Percentiles rank a stretch among this genome's conserved stretches.
Conservation (phyloP, 2,113 vertebrate species). For the Sphyrna mokarran region DNA sequence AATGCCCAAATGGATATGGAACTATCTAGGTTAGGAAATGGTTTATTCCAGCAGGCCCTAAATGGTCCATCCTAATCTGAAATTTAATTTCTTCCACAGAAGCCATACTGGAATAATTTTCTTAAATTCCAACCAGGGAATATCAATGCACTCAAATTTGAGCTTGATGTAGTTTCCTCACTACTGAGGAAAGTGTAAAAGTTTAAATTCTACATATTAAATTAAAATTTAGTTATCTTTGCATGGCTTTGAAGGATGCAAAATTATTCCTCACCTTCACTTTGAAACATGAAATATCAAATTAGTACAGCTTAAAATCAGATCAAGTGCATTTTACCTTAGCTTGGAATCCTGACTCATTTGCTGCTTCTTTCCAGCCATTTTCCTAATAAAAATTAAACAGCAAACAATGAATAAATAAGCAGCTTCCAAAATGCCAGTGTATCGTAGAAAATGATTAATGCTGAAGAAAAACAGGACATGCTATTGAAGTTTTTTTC, state of each 20-base stretch:
- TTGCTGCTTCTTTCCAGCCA: constrained; percentile 86
- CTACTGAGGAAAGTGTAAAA: neutral
- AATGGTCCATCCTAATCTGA: neutral
- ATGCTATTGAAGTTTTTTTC: too few species aligned
- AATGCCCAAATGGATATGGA: neutral
- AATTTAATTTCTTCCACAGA: neutral
- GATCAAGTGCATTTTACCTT: constrained; percentile 65
- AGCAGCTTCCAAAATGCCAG: neutral
- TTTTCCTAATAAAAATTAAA: constrained; percentile 65
- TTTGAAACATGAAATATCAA: neutral
- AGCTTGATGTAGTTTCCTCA: neutral
- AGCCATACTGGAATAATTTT: neutral
- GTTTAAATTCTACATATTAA: neutral
- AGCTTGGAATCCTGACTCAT: constrained; percentile 85
- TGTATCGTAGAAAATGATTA: neutral
- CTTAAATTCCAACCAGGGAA: neutral
- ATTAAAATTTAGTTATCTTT: neutral
- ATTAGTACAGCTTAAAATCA: neutral
- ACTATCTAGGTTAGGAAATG: neutral
- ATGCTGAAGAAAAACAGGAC: too few species aligned
- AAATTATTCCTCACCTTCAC: neutral
- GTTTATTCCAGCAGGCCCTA: neutral
- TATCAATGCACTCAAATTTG: neutral
- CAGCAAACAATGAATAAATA: constrained; percentile 40
- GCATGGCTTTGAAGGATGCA: neutral